These are phyloP conservation scores for Parascotia fuliginaria DNA, from an alignment of 2,888 invertebrate genomes.

Conservation along the genomic window DNA sequence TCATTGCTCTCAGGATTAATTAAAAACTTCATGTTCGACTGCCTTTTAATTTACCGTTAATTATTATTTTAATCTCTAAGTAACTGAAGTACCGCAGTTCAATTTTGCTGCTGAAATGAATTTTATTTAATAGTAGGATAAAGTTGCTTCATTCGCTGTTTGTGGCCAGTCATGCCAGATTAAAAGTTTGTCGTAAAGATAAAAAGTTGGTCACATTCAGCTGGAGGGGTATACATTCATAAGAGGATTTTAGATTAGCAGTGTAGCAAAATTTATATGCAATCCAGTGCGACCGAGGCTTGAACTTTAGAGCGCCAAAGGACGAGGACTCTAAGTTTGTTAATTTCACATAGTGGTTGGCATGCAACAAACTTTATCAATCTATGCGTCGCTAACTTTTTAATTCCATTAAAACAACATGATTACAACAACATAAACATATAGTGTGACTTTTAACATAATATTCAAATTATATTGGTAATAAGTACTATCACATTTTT, in stretches of 20 bases:
- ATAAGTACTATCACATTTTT: no score
- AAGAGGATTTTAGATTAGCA: conserved; percentile 40
- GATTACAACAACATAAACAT: no score
- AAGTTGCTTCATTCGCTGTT: background rate
- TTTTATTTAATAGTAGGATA: background rate
- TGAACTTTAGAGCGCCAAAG: conserved; percentile 60
- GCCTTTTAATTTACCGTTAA: conserved; percentile 38
- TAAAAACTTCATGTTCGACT: conserved; percentile 46
- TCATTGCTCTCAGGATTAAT: conserved; percentile 47
- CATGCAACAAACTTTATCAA: conserved; percentile 76
- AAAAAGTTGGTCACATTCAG: background rate
- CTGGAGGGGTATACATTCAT: background rate
- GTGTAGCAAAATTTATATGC: conserved; percentile 61
- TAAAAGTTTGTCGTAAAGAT: background rate
- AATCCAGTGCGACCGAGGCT: conserved; percentile 51
- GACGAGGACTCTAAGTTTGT: conserved; percentile 70
- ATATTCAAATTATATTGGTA: no score
- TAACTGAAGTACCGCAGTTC: conserved; percentile 6
- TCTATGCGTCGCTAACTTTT: conserved; percentile 64
- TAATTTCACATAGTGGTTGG: conserved; percentile 74
- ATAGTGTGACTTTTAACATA: conserved; percentile 12
- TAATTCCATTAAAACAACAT: conserved; percentile 43
- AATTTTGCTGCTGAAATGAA: conserved; percentile 6
- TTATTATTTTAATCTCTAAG: conserved; percentile 33
- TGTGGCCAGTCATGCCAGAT: background rate